Conservation (phyloP, 2,888 invertebrate genomes). For the Eupithecia abbreviata region DNA sequence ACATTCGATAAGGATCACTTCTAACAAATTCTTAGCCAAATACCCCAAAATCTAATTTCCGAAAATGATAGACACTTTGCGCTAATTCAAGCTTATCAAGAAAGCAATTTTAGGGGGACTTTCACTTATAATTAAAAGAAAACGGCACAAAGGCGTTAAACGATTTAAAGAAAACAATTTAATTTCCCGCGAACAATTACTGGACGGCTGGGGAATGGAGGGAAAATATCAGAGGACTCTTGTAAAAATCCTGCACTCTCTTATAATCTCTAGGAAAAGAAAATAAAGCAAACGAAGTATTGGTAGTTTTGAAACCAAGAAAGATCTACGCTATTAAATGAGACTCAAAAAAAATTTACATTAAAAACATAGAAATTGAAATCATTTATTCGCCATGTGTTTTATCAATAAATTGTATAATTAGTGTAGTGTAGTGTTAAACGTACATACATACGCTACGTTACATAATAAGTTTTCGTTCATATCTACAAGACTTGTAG, state of each 20-base stretch:
- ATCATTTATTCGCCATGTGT: too few species aligned
- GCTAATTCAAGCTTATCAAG: conserved; percentile 53
- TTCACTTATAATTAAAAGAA: conserved; percentile 61
- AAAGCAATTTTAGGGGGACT: conserved; percentile 54
- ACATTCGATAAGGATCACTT: background rate
- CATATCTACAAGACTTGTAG: background rate
- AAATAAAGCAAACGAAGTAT: background rate
- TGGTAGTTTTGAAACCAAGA: background rate
- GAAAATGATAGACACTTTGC: conserved; percentile 43
- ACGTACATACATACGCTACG: background rate
- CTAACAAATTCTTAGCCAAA: conserved; percentile 13
- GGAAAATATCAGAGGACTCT: conserved; percentile 34
- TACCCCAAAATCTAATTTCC: conserved; percentile 36
- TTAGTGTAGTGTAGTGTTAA: background rate
- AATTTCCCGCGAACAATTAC: conserved; percentile 61
- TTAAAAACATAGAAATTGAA: too few species aligned
- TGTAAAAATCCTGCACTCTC: background rate
- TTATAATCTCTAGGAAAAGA: background rate
- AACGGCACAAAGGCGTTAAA: conserved; percentile 57
- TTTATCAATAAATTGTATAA: too few species aligned
- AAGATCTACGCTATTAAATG: background rate
- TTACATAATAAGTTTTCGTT: background rate
- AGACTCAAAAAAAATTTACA: too few species aligned
- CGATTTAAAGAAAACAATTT: conserved; percentile 65
- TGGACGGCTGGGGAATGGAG: conserved; percentile 53